Conservation (phyloP, 2,888 invertebrate genomes). For the Eupeodes luniger region DNA sequence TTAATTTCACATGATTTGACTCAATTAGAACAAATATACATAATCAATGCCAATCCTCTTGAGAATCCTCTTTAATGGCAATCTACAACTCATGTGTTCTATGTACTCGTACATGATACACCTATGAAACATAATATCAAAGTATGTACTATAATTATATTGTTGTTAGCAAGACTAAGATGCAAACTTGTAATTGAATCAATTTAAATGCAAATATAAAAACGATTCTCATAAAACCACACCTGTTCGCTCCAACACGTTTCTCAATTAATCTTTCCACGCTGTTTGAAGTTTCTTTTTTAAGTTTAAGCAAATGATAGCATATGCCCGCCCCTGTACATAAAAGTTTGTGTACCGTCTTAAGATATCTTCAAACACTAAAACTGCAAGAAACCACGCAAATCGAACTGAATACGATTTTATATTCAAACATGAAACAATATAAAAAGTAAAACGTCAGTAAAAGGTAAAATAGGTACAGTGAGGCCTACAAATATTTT, state of each 20-base stretch:
- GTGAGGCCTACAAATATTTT: neutral
- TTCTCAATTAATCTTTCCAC: conserved; percentile 55
- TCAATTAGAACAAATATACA: conserved; percentile 61
- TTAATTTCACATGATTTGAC: conserved; percentile 56
- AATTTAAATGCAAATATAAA: conserved; percentile 5
- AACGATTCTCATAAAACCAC: conserved; percentile 54
- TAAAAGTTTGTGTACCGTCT: neutral
- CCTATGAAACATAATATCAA: neutral
- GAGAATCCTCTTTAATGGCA: conserved; percentile 41
- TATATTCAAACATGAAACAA: neutral
- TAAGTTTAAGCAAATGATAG: conserved; percentile 1
- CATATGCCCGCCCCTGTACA: neutral
- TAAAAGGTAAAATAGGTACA: neutral
- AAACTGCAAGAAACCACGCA: conserved; percentile 17
- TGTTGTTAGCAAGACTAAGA: neutral
- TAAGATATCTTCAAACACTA: neutral
- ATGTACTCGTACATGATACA: neutral
- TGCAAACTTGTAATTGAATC: neutral
- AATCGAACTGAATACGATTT: conserved; percentile 1
- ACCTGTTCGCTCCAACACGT: conserved; percentile 63
- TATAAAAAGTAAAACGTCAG: neutral
- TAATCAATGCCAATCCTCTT: conserved; percentile 48
- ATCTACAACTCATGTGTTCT: neutral
- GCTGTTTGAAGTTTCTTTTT: conserved; percentile 15
- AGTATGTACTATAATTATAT: neutral